Evolutionary conservation across 2,888 invertebrate species (phyloP).

Genomic region (Chironomus tentans): DNA sequence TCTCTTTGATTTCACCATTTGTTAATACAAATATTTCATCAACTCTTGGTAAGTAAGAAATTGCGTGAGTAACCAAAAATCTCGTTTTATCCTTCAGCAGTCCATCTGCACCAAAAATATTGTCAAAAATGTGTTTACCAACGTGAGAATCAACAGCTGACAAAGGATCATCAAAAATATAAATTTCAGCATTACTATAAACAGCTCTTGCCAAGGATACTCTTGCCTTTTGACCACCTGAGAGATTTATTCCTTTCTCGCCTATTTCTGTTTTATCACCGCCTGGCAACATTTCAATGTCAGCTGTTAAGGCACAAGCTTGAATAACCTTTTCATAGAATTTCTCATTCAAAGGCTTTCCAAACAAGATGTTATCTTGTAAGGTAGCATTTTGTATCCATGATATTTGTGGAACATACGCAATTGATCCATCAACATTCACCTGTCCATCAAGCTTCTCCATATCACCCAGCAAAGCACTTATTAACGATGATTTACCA

Average conservation of each 20-base stretch:
- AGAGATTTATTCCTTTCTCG: constrained; percentile 46
- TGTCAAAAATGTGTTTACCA: constrained; percentile 53
- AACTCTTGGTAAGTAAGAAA: constrained; percentile 48
- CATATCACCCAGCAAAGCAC: constrained; percentile 45
- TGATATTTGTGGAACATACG: constrained; percentile 48
- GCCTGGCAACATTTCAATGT: constrained; percentile 45
- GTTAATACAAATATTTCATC: constrained; percentile 48
- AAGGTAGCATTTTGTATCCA: constrained; percentile 49
- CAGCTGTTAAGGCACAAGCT: constrained; percentile 43
- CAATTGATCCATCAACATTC: constrained; percentile 41
- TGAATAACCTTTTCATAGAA: constrained; percentile 36
- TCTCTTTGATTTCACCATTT: constrained; percentile 46
- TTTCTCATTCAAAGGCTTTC: constrained; percentile 36
- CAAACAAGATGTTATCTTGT: constrained; percentile 46
- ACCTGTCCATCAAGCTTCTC: constrained; percentile 35
- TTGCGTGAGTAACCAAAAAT: constrained; percentile 50
- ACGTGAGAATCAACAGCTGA: constrained; percentile 59
- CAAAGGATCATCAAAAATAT: constrained; percentile 49
- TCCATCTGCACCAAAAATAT: constrained; percentile 46
- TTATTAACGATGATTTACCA: constrained; percentile 44
- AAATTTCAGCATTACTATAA: constrained; percentile 44
- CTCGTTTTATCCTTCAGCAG: constrained; percentile 43
- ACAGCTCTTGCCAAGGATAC: constrained; percentile 45
- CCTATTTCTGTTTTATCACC: constrained; percentile 50
- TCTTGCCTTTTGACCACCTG: constrained; percentile 44